These are phyloP conservation scores for Melipona beecheii DNA, from an alignment of 2,888 invertebrate genomes.

Conservation along the genomic window DNA sequence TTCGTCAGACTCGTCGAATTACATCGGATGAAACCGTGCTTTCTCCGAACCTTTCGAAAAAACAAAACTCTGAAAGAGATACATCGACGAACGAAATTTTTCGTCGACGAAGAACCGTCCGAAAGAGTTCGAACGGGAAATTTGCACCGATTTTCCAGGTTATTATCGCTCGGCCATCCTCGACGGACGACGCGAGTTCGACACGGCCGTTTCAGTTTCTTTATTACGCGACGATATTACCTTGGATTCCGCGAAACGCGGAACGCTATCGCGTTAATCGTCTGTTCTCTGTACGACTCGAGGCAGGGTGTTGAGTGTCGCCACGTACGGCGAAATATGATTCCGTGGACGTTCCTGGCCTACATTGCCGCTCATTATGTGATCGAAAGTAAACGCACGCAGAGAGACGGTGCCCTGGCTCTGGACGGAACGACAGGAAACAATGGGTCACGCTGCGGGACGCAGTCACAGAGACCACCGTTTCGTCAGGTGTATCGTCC, in stretches of 20 bases:
- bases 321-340: conserved; percentile 82
- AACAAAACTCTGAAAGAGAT: too few species aligned
- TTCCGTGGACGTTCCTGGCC: conserved; percentile 82
- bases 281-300: conserved; percentile 80
- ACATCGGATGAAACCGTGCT: too few species aligned
- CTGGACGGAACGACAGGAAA: conserved; percentile 62
- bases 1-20: too few species aligned
- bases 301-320: conserved; percentile 81
- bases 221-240: conserved; percentile 65
- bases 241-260: conserved; percentile 78
- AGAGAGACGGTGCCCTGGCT: conserved; percentile 37
- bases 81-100: neutral
- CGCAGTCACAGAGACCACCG: conserved; percentile 37
- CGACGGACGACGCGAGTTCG: conserved; percentile 29
- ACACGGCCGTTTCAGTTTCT: conserved; percentile 57
- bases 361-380: conserved; percentile 81
- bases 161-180: neutral
- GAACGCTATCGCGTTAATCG: conserved; percentile 81
- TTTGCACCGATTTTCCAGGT: neutral
- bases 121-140: neutral
- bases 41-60: too few species aligned
- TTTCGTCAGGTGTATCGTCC: conserved; percentile 54
- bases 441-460: conserved; percentile 64
- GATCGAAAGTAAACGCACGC: conserved; percentile 71
- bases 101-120: too few species aligned